Evolutionary conservation across 2,888 invertebrate genomes (phyloP).

Genomic region (Liposcelis brunnea): DNA sequence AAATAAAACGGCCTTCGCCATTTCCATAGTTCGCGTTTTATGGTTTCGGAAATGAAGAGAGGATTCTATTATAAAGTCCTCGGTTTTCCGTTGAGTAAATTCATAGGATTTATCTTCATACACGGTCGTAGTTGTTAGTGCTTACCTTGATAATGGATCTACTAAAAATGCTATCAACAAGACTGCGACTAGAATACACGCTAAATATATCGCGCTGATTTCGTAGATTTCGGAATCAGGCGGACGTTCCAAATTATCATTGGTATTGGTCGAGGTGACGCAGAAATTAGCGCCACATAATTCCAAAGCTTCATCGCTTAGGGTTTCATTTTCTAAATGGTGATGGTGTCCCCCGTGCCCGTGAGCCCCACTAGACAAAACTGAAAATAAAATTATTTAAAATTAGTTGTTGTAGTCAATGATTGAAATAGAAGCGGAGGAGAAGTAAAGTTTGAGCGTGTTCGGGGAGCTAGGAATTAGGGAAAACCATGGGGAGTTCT

Average conservation of each 20-base stretch:
- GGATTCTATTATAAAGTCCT: too few relatives aligned
- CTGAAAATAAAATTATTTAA: too few relatives aligned
- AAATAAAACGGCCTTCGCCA: too few relatives aligned
- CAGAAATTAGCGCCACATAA: constrained; percentile 71
- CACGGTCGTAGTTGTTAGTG: constrained; percentile 6
- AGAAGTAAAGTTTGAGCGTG: too few relatives aligned
- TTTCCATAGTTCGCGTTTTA: too few relatives aligned
- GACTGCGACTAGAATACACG: constrained; percentile 71
- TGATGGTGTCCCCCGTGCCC: constrained; percentile 30
- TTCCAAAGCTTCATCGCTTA: constrained; percentile 29
- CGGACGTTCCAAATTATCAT: constrained; percentile 62
- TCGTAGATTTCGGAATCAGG: constrained; percentile 73
- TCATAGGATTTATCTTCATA: too few relatives aligned
- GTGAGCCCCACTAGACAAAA: constrained; percentile 61
- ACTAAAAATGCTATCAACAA: constrained; percentile 73
- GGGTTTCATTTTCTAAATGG: constrained; percentile 28
- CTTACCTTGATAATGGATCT: constrained; percentile 74
- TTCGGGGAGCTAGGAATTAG: constrained; percentile 3
- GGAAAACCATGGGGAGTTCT: background rate
- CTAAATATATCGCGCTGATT: constrained; percentile 75
- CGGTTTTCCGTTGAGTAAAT: too few relatives aligned
- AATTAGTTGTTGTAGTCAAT: too few relatives aligned
- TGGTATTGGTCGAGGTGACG: constrained; percentile 43
- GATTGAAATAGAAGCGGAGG: too few relatives aligned
- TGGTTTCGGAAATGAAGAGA: too few relatives aligned